Evolutionary conservation across 2,797 vertebrate species (phyloP).

Genomic region (Etheostoma perlongum): DNA sequence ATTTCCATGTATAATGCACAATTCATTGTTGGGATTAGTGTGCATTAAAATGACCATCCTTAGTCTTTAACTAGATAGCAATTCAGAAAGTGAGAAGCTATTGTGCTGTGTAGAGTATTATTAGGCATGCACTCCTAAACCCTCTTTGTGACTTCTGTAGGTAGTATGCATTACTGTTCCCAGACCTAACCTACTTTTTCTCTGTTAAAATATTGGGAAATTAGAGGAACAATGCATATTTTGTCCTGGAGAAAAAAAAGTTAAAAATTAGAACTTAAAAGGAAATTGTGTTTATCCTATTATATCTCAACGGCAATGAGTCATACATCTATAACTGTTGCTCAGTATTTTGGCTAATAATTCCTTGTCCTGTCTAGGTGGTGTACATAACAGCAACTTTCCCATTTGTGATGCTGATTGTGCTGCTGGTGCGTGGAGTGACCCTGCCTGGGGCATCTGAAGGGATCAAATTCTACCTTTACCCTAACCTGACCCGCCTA

Average conservation of each 20-base stretch:
- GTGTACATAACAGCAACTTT: conserved; percentile 98
- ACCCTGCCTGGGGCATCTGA: conserved; percentile 94
- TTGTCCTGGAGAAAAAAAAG: conserved; percentile 12
- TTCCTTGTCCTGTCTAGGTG: conserved; percentile 82
- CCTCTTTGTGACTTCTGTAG: background rate
- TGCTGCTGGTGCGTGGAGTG: conserved; percentile 94
- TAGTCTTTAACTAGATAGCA: conserved; percentile 23
- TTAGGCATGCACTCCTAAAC: background rate
- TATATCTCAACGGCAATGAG: background rate
- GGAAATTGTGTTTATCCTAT: background rate
- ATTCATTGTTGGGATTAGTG: background rate
- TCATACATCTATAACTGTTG: background rate
- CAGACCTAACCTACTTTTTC: background rate
- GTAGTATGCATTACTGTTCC: background rate
- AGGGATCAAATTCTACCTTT: conserved; percentile 99
- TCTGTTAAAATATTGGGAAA: background rate
- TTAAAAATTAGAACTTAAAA: conserved; percentile 12
- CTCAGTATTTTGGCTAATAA: conserved; percentile 22
- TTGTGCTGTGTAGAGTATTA: background rate
- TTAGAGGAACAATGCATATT: conserved; percentile 4
- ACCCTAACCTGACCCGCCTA: conserved; percentile 93
- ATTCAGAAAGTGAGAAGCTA: conserved; percentile 16
- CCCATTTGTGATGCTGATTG: conserved; percentile 96
- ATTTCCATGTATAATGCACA: conserved; percentile 6
- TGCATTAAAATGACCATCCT: conserved; percentile 3